These are phyloP conservation scores for Euzetes globulus DNA, from an alignment of 2,888 invertebrate species.

Conservation along the genomic window DNA sequence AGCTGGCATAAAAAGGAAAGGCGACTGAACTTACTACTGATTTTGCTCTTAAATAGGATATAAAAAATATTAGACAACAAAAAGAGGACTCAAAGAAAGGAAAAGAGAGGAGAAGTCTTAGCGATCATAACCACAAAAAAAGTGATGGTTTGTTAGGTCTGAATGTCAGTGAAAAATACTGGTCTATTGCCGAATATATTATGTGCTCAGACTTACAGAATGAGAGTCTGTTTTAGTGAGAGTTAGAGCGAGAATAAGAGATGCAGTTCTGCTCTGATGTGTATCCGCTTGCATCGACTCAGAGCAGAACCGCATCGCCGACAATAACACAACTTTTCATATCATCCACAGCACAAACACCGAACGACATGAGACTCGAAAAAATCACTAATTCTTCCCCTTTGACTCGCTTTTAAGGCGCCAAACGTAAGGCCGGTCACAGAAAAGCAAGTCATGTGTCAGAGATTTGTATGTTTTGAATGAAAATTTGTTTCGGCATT, in stretches of 20 bases:
- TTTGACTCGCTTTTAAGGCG: not conserved
- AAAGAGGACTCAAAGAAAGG: too few relatives aligned
- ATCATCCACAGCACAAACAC: not conserved
- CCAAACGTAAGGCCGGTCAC: not conserved
- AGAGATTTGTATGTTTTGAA: not conserved
- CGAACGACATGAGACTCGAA: not conserved
- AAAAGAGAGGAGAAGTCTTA: not conserved
- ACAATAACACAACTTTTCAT: not conserved
- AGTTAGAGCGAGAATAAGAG: not conserved
- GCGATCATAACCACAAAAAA: not conserved
- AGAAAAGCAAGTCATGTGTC: too few relatives aligned
- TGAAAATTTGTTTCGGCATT: not conserved
- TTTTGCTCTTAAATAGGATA: not conserved
- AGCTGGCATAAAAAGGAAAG: not conserved
- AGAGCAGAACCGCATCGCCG: not conserved
- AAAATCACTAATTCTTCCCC: not conserved
- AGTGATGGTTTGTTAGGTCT: constrained; percentile 1
- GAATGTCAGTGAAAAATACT: not conserved
- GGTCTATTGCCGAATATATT: not conserved
- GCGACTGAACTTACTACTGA: not conserved
- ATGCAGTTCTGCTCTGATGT: constrained; percentile 1
- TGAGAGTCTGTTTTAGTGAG: not conserved
- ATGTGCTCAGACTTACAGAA: not conserved
- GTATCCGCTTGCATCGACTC: not conserved
- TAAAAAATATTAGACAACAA: too few relatives aligned